Base-by-base conservation (phyloP, 1,140 invertebrate genomes). In the Penaeus indicus region DNA sequence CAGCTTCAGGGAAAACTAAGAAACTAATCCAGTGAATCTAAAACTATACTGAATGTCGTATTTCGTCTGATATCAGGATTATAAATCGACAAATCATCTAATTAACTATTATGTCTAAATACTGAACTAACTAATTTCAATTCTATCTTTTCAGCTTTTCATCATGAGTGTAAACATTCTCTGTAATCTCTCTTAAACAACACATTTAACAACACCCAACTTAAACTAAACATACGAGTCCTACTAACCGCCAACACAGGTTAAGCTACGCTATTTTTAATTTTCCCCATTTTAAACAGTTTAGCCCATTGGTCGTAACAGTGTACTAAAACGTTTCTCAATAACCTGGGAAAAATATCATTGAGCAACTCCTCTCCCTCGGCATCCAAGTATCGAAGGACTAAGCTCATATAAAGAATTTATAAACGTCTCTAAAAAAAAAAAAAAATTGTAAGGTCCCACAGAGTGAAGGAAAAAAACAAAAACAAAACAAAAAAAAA, bases 351-450 rank as follows among this genome's bases (percentile, higher is more conserved):
- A 84, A 88, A 54, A 54, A 54, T 10, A 69, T 42, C 67, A 79
- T 27, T 77, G 69, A 84, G 69, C 54, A 61, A 78, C 80, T 83
- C 82, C 87, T 88, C 87, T 88, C 87, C 87, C 87, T 88, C 87
- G 87, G 82, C 87, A 88, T 88, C 87, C 87, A 88, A 88, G 87
- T 88, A 88, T 88, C 82, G 87, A 88, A 75, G 87, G 87, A 88
- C 87, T 88, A 84, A 88, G 87, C 87, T 88, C 87, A 88, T 88
- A 88, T 88, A 67, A 88, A 88, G 82, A 75, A 83, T 88, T 63
- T 88, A 88, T 88, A 84, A 88, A 88, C 67, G 87, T 84, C 67
- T 88, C 47, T 84, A 88, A 84, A 88, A 54, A 54, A 54, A 54
- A 42, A 42, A 32, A 32, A 32, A 42, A 42, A 84, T 64, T 78